Evolutionary conservation across 64 coral and sea anemone genomes (phyloP), one percentile per base, ranked within the genome.

Genomic region (Montipora foliosa): DNA sequence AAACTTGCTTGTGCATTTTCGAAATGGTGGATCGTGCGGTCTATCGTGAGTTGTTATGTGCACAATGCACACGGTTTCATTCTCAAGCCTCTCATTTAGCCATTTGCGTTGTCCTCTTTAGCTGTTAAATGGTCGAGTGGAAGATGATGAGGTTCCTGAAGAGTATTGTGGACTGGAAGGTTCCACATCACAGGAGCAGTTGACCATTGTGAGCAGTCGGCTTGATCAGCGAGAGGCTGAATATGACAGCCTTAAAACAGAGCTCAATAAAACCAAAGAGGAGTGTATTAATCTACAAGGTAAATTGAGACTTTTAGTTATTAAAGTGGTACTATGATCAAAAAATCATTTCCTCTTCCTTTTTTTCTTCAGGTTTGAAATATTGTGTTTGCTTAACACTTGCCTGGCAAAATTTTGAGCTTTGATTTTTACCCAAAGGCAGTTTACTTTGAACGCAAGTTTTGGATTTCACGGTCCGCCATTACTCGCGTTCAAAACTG

Each of bases 251-350:
- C 67, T 99, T 62, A 99, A 99, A 82, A 89, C 84, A 24, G 98
- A 95, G 80, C 92, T 95, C 13, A 94, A 99, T 68, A 99, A 92
- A 50, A 92, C 86, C 24, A 99, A 89, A 68, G 98, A 99, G 74
- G 98, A 99, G 19, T 99, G 95, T 29, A 77, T 99, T 12, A 96
- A 92, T 44, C 44, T 99, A 29, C 98, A 94, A 51, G 98, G 98
- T 53, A 49, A 78, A 9, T 78, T 44, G 15, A 3, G 16, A 49
- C 5, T 77, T 77, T 19, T 20, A 37, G 37, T 37, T 2, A 37
- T 37, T 37, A 37, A 37, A 37, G 37, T 37, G 37, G 37, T 37
- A 37, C 37, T 37, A 37, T 37, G 37, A 37, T 37, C 37, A 37
- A 37, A 37, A 37, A 37, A 37, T 37, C 37, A 37, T 37, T 37